Evolutionary conservation across 2,113 vertebrate genomes (phyloP).

Genomic region (Ophiodon elongatus): DNA sequence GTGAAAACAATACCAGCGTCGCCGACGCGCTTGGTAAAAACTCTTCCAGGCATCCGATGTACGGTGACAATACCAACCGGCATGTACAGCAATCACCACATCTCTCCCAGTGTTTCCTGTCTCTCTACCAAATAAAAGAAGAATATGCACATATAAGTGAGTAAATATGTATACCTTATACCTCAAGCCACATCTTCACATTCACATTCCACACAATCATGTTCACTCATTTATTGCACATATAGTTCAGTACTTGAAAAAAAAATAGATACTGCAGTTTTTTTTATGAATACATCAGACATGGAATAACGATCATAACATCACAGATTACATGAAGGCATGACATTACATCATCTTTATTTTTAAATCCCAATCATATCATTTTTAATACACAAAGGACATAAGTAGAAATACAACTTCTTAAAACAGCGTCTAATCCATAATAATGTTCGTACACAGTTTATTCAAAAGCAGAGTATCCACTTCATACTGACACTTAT

Average conservation of each 20-base stretch:
- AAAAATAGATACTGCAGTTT: constrained; percentile 42
- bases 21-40: no score
- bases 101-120: background rate
- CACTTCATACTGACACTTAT: constrained; percentile 25
- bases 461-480: constrained; percentile 29
- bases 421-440: constrained; percentile 5
- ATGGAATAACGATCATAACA: constrained; percentile 43
- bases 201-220: background rate
- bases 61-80: background rate
- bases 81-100: no score
- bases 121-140: background rate
- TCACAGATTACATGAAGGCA: constrained; percentile 33
- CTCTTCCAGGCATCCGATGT: background rate
- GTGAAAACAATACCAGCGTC: background rate
- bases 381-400: constrained; percentile 41
- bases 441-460: constrained; percentile 19
- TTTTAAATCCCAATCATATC: constrained; percentile 11
- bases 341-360: constrained; percentile 30
- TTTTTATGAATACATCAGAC: constrained; percentile 36
- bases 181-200: background rate
- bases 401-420: constrained; percentile 28
- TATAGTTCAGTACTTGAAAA: constrained; percentile 44
- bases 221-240: constrained; percentile 66
- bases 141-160: background rate
- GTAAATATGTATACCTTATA: background rate